Evolutionary conservation across 53 echinoderm and acorn worm species (phyloP), one percentile per base, ranked within the genome.

Genomic region (Holothuria leucospilota): DNA sequence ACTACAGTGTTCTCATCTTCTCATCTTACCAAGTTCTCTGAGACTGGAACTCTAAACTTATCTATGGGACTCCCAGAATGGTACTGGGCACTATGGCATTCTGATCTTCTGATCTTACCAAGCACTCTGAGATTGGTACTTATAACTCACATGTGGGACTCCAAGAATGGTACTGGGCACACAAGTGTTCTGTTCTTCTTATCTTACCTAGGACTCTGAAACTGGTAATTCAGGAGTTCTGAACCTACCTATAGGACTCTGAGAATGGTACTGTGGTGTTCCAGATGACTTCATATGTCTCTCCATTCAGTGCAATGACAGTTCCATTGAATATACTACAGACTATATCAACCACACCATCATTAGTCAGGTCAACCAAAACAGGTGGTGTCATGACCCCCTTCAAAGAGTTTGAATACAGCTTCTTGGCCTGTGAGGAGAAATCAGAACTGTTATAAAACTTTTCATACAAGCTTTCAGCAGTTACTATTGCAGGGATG

Each of bases 361-460:
- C 97, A 1, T 90, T 71, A 10, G 97, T 97, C 71, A 97, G 71
- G 78, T 97, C 97, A 13, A 90, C 87, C 40, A 97, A 71, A 14
- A 92, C 92, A 1, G 97, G 95, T 10, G 97, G 97, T 11, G 95
- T 91, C 97, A 95, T 97, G 6, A 97, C 88, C 1, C 97, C 97
- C 69, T 97, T 97, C 51, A 59, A 62, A 24, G 30, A 62, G 84
- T 94, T 93, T 40, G 52, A 74, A 51, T 93, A 97, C 66, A 97
- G 81, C 16, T 20, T 51, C 30, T 84, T 93, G 5, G 91, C 95
- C 95, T 96, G 71, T 21, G 29, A 58, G 5, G 29, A 80, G 42
- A 86, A 49, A 80, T 26, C 0, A 24, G 52, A 56, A 16, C 2
- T 18, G 8, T 16, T 18, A 56, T 56, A 18, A 56, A 56, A 56